A percentile compares a stretch with the other conserved stretches of the same genome.
These are phyloP conservation scores for Steromphala cineraria DNA, from an alignment of 2,888 invertebrate species.

Conservation along the genomic window DNA sequence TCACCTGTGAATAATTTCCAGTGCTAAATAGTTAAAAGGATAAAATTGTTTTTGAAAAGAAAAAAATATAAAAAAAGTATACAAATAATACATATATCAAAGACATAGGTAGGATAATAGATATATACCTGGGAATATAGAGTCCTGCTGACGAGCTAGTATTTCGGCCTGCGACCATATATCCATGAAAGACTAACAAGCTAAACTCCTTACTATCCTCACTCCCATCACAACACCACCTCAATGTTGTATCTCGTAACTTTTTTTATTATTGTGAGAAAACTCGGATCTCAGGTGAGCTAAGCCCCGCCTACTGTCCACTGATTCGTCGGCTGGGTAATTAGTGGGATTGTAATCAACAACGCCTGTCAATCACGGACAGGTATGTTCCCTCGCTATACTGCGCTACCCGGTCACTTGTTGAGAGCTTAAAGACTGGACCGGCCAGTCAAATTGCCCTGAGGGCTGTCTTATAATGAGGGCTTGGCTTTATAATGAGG, in stretches of 20 bases:
- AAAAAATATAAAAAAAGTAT: neutral
- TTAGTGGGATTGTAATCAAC: slow-evolving; percentile 11
- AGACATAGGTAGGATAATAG: too few species aligned
- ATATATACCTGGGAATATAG: neutral
- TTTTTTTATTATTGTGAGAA: slow-evolving; percentile 16
- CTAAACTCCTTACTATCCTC: neutral
- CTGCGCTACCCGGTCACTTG: neutral
- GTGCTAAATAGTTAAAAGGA: neutral
- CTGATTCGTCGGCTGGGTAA: neutral
- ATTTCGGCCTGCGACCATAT: neutral
- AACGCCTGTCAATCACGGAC: slow-evolving; percentile 2
- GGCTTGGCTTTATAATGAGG: neutral
- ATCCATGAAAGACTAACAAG: neutral
- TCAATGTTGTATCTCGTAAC: slow-evolving; percentile 10
- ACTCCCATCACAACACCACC: neutral
- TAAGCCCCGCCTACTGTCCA: neutral
- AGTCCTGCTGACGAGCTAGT: neutral
- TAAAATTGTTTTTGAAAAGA: neutral
- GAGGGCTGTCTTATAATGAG: too few species aligned
- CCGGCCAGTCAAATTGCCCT: neutral
- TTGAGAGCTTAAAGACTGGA: neutral
- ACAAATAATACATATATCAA: too few species aligned
- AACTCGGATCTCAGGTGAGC: neutral
- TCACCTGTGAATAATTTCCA: neutral
- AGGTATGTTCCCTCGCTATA: slow-evolving; percentile 1